Base-by-base conservation (phyloP, 2,888 invertebrate species). In the Hydroisotoma schaefferi region DNA sequence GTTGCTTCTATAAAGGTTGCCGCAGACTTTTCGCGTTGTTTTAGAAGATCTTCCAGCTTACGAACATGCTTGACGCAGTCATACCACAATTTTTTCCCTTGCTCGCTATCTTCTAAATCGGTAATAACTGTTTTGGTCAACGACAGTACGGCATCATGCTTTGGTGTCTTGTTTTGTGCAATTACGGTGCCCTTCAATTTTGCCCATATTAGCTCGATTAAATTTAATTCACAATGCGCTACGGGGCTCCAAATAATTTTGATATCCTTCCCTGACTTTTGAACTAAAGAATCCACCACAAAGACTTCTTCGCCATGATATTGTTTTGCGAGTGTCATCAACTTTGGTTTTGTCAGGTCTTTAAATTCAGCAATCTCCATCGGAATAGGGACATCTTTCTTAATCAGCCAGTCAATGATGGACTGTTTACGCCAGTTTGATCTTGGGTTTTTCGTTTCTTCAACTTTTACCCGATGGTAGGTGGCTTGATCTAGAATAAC, bases 151-250 rank as follows among this genome's bases (percentile, higher is more conserved):
- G 26, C 51, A 12, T 10, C 8, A 10, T 28, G 8, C 20, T 51
- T 51, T 27, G 20, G 20, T 22, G 18, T 51, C 28, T 28, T 27
- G 4, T 29, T 51, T 12, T 8, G 51, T 5, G 8, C 6, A 5
- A 6, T 51, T 29, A 51, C n/a, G 8, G 26, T 12, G 8, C 33
- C 15, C 33, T 55, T 55, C 15, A 53, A 12, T 12, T 12, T 6
- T 8, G 38, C 15, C 53, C 53, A 53, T 8, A 53, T 18, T 23
- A 55, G 20, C 20, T 55, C 55, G 23, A 55, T 55, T 4, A 44
- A 44, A 20, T 55, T 55, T 8, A 55, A 44, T 38, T 55, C 55
- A 27, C 55, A 55, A 55, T 55, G 55, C 5, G 55, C 55, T 3
- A 43, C 29, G 5, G 55, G 55, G 10, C 46, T 22, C 55, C 55